phyloP scores from a whole-genome alignment of 1,140 invertebrate genomes.

The Daktulosphaira vitifoliae region DNA sequence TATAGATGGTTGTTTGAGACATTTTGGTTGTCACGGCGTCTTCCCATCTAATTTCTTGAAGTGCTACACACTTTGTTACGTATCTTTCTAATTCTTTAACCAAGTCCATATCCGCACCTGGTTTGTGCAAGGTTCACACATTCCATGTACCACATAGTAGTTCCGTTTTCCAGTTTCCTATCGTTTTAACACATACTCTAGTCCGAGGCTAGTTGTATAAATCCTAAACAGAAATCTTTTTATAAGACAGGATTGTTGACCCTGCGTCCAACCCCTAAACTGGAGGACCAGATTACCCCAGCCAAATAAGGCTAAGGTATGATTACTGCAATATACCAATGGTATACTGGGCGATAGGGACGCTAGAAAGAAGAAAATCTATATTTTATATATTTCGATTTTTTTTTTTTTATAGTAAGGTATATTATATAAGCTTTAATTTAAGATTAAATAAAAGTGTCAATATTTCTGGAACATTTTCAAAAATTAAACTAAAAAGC shows the following conservation, averaged over 20 bases:
- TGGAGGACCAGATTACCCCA: neutral
- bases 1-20: neutral
- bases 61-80: slow-evolving; percentile 29
- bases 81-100: slow-evolving; percentile 33
- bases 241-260: neutral
- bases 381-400: too few species aligned
- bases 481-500: too few species aligned
- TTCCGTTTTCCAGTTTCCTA: neutral
- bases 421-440: too few species aligned
- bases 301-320: too few species aligned
- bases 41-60: too few species aligned
- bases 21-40: slow-evolving; percentile 21
- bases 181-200: neutral
- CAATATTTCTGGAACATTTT: too few species aligned
- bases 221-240: neutral
- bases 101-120: slow-evolving; percentile 19
- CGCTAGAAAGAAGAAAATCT: too few species aligned
- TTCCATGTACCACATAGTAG: slow-evolving; percentile 35
- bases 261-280: neutral
- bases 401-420: too few species aligned
- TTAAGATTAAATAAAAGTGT: too few species aligned
- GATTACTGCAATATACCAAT: too few species aligned
- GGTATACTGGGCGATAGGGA: too few species aligned
- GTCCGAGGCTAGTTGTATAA: neutral
- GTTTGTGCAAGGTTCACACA: slow-evolving; percentile 29